A percentile compares a stretch with the other conserved stretches of the same genome.
These are phyloP conservation scores for Meandrina meandrites DNA, from an alignment of 92 coral and sea anemone genomes.

Conservation along the genomic window DNA sequence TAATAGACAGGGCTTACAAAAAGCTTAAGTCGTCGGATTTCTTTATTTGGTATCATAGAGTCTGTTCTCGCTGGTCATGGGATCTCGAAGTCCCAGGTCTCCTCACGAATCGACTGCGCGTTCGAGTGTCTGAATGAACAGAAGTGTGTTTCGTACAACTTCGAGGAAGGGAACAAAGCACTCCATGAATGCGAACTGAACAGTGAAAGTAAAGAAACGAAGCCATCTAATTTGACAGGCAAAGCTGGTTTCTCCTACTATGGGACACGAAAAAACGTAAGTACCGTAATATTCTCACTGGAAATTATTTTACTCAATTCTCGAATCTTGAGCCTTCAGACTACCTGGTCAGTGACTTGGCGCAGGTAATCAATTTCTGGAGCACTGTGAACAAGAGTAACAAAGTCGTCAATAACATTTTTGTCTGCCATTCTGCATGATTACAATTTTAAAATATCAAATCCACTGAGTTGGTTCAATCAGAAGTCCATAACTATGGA, in stretches of 20 bases:
- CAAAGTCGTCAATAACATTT: background rate
- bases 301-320: background rate
- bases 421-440: background rate
- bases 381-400: background rate
- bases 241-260: slow-evolving; percentile 38
- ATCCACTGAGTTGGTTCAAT: background rate
- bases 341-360: background rate
- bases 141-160: slow-evolving; percentile 52
- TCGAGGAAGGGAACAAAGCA: slow-evolving; percentile 4
- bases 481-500: too few relatives aligned
- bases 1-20: background rate
- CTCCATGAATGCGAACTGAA: slow-evolving; percentile 44
- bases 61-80: slow-evolving; percentile 47
- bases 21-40: background rate
- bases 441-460: too few relatives aligned
- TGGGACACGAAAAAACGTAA: slow-evolving; percentile 8
- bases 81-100: slow-evolving; percentile 29
- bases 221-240: slow-evolving; percentile 15
- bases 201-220: slow-evolving; percentile 23
- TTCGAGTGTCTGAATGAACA: slow-evolving; percentile 28
- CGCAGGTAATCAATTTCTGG: background rate
- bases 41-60: background rate
- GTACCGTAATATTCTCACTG: background rate
- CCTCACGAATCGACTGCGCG: slow-evolving; percentile 40
- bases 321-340: background rate